Evolutionary conservation across 2,113 vertebrate genomes (phyloP).

Genomic region (Perca fluviatilis): DNA sequence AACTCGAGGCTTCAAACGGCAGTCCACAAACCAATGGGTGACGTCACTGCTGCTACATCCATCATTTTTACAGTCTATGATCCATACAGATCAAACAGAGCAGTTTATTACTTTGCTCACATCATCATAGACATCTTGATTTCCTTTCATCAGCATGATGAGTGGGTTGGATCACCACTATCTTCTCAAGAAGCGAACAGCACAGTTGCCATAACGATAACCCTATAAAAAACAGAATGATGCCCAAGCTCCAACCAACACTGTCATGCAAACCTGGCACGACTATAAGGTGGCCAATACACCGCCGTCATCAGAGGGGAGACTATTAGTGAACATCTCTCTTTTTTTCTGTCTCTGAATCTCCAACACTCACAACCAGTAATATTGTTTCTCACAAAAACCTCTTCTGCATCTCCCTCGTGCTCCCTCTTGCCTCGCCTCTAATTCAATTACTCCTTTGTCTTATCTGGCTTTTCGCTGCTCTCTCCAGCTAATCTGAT

Average conservation of each 20-base stretch:
- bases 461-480: conserved; percentile 70
- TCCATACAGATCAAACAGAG: conserved; percentile 21
- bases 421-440: conserved; percentile 21
- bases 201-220: conserved; percentile 60
- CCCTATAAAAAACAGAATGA: conserved; percentile 49
- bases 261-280: conserved; percentile 4
- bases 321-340: conserved; percentile 15
- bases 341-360: conserved; percentile 8
- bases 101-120: conserved; percentile 24
- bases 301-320: conserved; percentile 25
- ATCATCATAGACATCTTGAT: conserved; percentile 28
- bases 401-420: conserved; percentile 11
- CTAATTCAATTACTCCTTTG: conserved; percentile 76
- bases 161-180: conserved; percentile 52
- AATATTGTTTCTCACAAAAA: conserved; percentile 9
- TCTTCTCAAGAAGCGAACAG: conserved; percentile 39
- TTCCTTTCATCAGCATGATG: conserved; percentile 49
- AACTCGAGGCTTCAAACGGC: no score
- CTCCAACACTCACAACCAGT: conserved; percentile 9
- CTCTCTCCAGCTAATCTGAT: conserved; percentile 73
- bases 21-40: no score
- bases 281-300: neutral
- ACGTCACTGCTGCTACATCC: no score
- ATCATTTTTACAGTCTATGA: no score
- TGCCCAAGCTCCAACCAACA: conserved; percentile 19